Conservation (phyloP, 2,113 vertebrate species). For the Myotis brandtii region DNA sequence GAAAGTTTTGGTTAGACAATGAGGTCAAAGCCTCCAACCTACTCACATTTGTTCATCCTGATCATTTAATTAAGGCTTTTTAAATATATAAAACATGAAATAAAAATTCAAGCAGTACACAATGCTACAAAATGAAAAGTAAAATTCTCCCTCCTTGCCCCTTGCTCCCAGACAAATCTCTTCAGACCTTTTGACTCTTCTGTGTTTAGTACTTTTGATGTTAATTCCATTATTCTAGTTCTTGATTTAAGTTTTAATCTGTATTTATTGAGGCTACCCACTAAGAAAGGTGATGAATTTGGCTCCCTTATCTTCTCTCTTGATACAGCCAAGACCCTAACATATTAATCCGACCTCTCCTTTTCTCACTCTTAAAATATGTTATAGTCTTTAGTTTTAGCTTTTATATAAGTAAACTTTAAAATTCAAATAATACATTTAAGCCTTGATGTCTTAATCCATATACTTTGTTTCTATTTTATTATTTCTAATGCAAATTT, state of each 20-base stretch:
- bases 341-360: conserved; percentile 26
- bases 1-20: conserved; percentile 67
- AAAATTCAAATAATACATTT: conserved; percentile 36
- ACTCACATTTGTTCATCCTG: conserved; percentile 47
- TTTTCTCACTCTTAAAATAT: conserved; percentile 4
- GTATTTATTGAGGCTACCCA: conserved; percentile 12
- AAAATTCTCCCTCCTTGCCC: not conserved
- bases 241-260: conserved; percentile 57
- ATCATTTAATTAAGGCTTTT: conserved; percentile 53
- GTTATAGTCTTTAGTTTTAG: conserved; percentile 7
- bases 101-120: conserved; percentile 29
- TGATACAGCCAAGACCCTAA: not conserved
- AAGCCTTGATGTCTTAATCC: conserved; percentile 30
- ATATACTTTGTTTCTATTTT: conserved; percentile 22
- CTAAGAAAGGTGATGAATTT: conserved; percentile 39
- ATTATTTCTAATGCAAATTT: conserved; percentile 30
- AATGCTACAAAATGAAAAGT: conserved; percentile 45
- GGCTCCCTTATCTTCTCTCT: not conserved
- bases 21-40: conserved; percentile 62
- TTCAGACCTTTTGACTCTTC: conserved; percentile 49
- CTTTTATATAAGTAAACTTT: not conserved
- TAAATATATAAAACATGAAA: conserved; percentile 26
- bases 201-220: conserved; percentile 18
- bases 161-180: conserved; percentile 37
- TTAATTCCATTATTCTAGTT: conserved; percentile 28